Evolutionary conservation across 1,140 invertebrate species (phyloP).

Genomic region (Cyphomyrmex costatus): DNA sequence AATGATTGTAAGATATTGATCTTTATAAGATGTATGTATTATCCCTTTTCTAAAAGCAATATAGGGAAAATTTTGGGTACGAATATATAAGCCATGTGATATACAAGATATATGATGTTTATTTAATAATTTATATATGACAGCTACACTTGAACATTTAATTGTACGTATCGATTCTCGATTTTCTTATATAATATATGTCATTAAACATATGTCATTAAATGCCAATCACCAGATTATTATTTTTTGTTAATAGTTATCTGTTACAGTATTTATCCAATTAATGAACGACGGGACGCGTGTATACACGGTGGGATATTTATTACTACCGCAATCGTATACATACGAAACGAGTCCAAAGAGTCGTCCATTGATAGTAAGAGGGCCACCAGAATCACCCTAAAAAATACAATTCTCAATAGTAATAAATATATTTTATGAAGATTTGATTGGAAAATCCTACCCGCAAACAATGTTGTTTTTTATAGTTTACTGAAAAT

Average conservation of each 20-base stretch:
- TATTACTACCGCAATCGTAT: constrained; percentile 77
- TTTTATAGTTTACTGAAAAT: no score
- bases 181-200: background rate
- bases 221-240: constrained; percentile 4
- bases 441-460: no score
- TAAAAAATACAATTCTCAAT: constrained; percentile 63
- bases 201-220: background rate
- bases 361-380: constrained; percentile 82
- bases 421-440: background rate
- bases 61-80: background rate
- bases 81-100: no score
- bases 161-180: background rate
- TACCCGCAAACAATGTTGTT: background rate
- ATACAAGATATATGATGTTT: background rate
- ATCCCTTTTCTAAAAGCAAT: background rate
- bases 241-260: background rate
- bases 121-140: background rate
- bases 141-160: background rate
- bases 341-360: constrained; percentile 83
- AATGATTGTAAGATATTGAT: background rate
- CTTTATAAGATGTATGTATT: background rate
- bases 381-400: constrained; percentile 87
- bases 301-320: constrained; percentile 82
- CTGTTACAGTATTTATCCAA: constrained; percentile 62
- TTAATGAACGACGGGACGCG: constrained; percentile 74